These are phyloP conservation scores for Cyphomyrus plagiostoma DNA, from an alignment of 2,113 vertebrate species.

Conservation along the genomic window DNA sequence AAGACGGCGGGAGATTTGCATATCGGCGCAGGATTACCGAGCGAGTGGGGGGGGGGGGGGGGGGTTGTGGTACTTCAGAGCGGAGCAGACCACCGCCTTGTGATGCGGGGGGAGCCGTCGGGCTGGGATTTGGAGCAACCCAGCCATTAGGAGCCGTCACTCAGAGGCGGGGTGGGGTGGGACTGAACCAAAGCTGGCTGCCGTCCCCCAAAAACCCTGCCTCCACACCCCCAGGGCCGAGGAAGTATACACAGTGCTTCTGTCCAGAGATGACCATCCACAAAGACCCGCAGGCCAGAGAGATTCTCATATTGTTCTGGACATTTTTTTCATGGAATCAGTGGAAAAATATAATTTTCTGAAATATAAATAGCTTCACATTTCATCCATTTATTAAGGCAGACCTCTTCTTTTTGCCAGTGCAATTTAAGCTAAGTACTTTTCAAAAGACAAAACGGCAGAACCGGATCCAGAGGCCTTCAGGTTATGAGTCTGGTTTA, in stretches of 20 bases:
- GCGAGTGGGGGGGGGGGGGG: conserved; percentile 71
- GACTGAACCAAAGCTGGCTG: background rate
- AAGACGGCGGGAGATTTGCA: conserved; percentile 69
- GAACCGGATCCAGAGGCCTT: background rate
- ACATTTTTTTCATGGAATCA: background rate
- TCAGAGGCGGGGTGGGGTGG: conserved; percentile 55
- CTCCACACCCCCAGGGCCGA: conserved; percentile 63
- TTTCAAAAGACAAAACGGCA: background rate
- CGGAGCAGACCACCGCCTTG: conserved; percentile 33
- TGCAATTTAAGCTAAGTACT: background rate
- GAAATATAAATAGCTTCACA: background rate
- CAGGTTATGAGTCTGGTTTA: background rate
- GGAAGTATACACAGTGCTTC: conserved; percentile 47
- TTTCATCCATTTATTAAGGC: background rate
- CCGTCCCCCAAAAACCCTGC: conserved; percentile 35
- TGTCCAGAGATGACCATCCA: background rate
- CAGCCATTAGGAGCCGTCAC: conserved; percentile 84
- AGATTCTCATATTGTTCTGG: background rate
- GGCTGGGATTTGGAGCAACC: conserved; percentile 74
- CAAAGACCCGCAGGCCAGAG: background rate
- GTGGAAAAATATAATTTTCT: background rate
- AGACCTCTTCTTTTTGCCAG: background rate
- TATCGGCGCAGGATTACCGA: conserved; percentile 84
- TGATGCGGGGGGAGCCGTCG: background rate
- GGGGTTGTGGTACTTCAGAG: conserved; percentile 79